Evolutionary conservation across 1,140 invertebrate species (phyloP).

Genomic region (Atta colombica): DNA sequence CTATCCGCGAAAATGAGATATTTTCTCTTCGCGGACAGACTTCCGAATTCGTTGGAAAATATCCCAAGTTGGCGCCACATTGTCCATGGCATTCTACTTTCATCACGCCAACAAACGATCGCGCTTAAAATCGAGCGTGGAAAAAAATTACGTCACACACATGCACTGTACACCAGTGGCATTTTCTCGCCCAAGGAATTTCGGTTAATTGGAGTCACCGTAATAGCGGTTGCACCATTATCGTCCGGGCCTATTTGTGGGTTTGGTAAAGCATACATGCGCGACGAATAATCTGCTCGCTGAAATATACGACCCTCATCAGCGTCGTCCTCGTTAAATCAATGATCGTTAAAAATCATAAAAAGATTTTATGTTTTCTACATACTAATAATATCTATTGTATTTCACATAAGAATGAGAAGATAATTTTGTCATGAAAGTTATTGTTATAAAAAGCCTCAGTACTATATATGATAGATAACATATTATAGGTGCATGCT

Average conservation of each 20-base stretch:
- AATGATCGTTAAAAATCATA: not conserved
- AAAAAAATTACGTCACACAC: slow-evolving; percentile 7
- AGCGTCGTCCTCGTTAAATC: not conserved
- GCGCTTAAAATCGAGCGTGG: slow-evolving; percentile 10
- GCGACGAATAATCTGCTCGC: slow-evolving; percentile 8
- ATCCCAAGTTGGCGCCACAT: slow-evolving; percentile 7
- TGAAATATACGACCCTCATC: slow-evolving; percentile 19
- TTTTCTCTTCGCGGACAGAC: not conserved
- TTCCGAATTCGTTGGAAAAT: not conserved
- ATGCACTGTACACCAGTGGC: not conserved
- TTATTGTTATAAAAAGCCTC: not conserved
- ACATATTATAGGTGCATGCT: not conserved
- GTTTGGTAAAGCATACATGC: slow-evolving; percentile 27
- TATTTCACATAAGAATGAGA: not conserved
- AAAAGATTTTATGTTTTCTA: not conserved
- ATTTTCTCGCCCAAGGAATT: slow-evolving; percentile 39
- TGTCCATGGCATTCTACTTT: slow-evolving; percentile 17
- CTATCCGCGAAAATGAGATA: slow-evolving; percentile 27
- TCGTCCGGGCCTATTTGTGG: slow-evolving; percentile 47
- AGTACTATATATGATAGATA: not conserved
- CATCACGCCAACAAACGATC: not conserved
- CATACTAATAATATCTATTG: not conserved
- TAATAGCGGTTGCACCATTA: slow-evolving; percentile 47
- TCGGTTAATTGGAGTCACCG: slow-evolving; percentile 54
- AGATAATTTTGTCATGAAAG: not conserved